Base-by-base conservation (phyloP, 2,888 invertebrate genomes). In the Periphyllus acericola region DNA sequence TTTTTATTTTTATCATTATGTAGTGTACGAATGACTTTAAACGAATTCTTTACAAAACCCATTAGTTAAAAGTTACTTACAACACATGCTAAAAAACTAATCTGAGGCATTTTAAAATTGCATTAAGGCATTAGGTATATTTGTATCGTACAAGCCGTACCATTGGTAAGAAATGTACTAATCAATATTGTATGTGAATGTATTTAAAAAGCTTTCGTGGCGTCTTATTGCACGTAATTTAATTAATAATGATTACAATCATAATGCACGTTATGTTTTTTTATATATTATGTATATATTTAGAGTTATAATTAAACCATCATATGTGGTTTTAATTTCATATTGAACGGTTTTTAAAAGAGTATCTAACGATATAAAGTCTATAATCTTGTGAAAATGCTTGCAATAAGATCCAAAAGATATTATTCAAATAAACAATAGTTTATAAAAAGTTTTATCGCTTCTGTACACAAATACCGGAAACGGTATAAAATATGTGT, bases 11-110 rank as follows among this genome's bases (percentile, higher is more conserved):
- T 75, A 36, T 36, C 40, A 29, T 36, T 66, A 32, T 60, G 34
- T 55, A 40, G 36, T 60, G 34, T 55, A 40, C 40, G 9, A 80
- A 80, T 9, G n/a, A 40, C 66, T 80, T 3, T 0, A 46, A 9
- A 14, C 19, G 29, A 80, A 80, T 80, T 9, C 3, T 40, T n/a
- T 1, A 66, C n/a, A 29, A 34, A 80, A 40, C n/a, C n/a, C 36
- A 80, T 68, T 80, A 40, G 40, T 80, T 19, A 40, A 40, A n/a
- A n/a, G n/a, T n/a, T n/a, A n/a, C 66, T 79, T 25, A 40, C 8
- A 36, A 40, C 8, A 55, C 21, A 76, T 76, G 76, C 32, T 52
- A 29, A 46, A 46, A 29, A 25, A 17, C 9, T 74, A 34, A 79
- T 34, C 60, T 25, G 2, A 79, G 5, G 60, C 2, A 40, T 8